These are phyloP conservation scores for Drosophila parabipectinata DNA, from an alignment of 1,140 invertebrate genomes.

Conservation along the genomic window DNA sequence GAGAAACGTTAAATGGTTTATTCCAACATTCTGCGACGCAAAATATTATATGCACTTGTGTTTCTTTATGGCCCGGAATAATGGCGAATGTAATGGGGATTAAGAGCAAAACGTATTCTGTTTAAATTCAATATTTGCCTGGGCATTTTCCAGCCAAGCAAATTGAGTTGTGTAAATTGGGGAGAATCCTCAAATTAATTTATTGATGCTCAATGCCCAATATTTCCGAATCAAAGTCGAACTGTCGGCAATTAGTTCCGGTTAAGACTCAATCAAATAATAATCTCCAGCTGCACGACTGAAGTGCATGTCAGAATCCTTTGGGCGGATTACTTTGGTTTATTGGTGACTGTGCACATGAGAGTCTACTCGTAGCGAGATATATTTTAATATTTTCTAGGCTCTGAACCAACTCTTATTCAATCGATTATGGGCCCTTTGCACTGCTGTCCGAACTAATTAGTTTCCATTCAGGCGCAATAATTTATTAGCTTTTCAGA, in stretches of 20 bases:
- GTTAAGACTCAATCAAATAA: slow-evolving; percentile 37
- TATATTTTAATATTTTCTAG: neutral
- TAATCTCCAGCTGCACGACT: slow-evolving; percentile 12
- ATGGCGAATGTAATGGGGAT: slow-evolving; percentile 34
- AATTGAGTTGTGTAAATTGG: slow-evolving; percentile 15
- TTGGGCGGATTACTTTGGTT: slow-evolving; percentile 8
- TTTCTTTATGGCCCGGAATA: slow-evolving; percentile 26
- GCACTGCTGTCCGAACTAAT: slow-evolving; percentile 17
- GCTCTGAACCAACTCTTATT: neutral
- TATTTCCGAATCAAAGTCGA: slow-evolving; percentile 28
- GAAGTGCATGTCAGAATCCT: slow-evolving; percentile 1
- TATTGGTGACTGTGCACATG: neutral
- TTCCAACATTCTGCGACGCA: slow-evolving; percentile 39
- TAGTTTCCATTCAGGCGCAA: slow-evolving; percentile 15
- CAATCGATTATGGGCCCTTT: slow-evolving; percentile 7
- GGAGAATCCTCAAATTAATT: slow-evolving; percentile 16
- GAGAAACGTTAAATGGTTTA: slow-evolving; percentile 56
- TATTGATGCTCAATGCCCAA: slow-evolving; percentile 20
- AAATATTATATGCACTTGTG: slow-evolving; percentile 36
- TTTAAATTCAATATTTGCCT: slow-evolving; percentile 44
- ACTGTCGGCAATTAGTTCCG: slow-evolving; percentile 28
- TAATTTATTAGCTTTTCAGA: slow-evolving; percentile 39
- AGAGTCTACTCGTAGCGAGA: neutral
- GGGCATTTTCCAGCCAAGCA: slow-evolving; percentile 12
- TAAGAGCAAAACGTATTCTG: slow-evolving; percentile 12